Base-by-base conservation (phyloP, 2,797 vertebrate species). In the Glossophaga mutica region DNA sequence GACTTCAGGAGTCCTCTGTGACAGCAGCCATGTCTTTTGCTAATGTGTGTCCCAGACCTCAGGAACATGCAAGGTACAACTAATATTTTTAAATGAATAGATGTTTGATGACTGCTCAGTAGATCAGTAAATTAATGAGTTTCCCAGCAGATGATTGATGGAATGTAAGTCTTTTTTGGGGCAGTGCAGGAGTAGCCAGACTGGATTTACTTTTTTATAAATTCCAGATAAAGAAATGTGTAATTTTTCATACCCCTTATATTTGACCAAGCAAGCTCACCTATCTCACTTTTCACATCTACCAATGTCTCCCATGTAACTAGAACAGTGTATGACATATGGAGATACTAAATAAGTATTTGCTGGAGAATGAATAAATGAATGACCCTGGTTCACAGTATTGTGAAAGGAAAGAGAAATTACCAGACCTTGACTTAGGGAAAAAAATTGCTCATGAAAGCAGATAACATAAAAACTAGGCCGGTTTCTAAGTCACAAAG, bases 141-240 rank as follows among this genome's bases (percentile, higher is more conserved):
- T 95, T 90, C 26, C 11, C 21, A 87, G 6, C 34, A 77, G 70
- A 42, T 71, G 52, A 65, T 4, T 82, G 81, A 73, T 34, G 50
- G 16, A 85, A 65, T 83, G 34, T 83, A 87, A 79, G 26, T 9
- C 9, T 24, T n/a, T 46, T 86, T 71, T 3, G 15, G 2, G 32
- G 29, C 4, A 12, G 62, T 16, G 6, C 12, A 1, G 5, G 14
- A 39, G 3, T 82, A 29, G 26, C 37, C 26, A 3, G 3, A 29
- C 14, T 74, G 12, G 39, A 79, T 94, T 82, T 89, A 29, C 22
- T 39, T 95, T 39, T 96, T 83, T 78, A 34, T 55, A 87, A 88
- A 81, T 12, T 59, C 21, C 21, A 62, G 62, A 71, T 42, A 76
- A 83, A 68, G 67, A 65, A 86, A 44, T 79, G 32, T 24, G 89